Conservation (phyloP, 1,140 invertebrate genomes). For the Nautilus pompilius region DNA sequence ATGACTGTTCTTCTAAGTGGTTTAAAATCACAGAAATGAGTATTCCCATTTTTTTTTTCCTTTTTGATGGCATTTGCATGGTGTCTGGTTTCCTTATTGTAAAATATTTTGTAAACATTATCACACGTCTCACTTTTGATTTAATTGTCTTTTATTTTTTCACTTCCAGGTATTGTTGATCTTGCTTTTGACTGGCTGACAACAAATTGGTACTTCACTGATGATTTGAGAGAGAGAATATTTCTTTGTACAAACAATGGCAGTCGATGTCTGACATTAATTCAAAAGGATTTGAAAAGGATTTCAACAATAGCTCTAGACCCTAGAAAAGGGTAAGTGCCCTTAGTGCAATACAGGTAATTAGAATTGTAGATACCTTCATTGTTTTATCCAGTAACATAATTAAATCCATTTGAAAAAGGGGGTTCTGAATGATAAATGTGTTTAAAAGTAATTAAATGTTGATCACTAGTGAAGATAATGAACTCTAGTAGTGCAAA, state of each 20-base stretch:
- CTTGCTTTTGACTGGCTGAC: conserved; percentile 96
- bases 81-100: neutral
- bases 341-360: too few relatives aligned
- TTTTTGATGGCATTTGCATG: neutral
- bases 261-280: conserved; percentile 23
- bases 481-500: too few relatives aligned
- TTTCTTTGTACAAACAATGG: conserved; percentile 64
- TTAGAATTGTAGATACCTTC: too few relatives aligned
- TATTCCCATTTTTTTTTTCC: neutral
- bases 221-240: conserved; percentile 65
- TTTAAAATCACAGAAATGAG: neutral
- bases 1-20: too few relatives aligned
- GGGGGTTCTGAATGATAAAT: too few relatives aligned
- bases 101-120: neutral
- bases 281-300: conserved; percentile 64
- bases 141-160: neutral
- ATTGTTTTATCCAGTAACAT: too few relatives aligned
- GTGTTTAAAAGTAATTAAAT: too few relatives aligned
- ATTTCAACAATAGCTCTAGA: conserved; percentile 85
- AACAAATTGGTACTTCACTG: conserved; percentile 94
- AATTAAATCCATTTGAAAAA: too few relatives aligned
- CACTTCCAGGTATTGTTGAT: conserved; percentile 28
- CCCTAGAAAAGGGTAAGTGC: conserved; percentile 87
- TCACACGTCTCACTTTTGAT: neutral
- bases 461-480: too few relatives aligned